Conservation (phyloP, 2,888 invertebrate species). For the Plemyria rubiginata region DNA sequence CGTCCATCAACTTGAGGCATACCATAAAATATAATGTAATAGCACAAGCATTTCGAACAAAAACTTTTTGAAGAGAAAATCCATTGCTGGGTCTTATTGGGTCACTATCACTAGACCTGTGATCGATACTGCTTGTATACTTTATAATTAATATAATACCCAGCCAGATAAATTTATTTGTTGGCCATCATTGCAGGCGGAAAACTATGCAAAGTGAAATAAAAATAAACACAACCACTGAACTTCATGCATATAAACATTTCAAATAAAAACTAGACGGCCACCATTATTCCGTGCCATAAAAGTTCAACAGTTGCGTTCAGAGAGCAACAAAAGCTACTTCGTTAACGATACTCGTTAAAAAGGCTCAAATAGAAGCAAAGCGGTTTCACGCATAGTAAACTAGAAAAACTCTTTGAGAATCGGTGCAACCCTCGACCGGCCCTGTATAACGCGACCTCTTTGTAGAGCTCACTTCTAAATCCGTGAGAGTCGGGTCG, state of each 20-base stretch:
- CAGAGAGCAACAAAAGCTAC: constrained; percentile 22
- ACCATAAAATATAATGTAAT: no score
- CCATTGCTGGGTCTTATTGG: no score
- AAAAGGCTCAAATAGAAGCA: constrained; percentile 41
- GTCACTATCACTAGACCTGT: no score
- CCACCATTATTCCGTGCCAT: constrained; percentile 14
- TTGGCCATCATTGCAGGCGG: no score
- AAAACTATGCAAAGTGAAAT: background rate
- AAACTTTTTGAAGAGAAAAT: no score
- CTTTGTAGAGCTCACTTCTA: constrained; percentile 37
- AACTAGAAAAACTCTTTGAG: constrained; percentile 45
- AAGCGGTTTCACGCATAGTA: constrained; percentile 50
- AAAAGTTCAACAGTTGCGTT: constrained; percentile 29
- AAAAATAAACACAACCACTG: constrained; percentile 5
- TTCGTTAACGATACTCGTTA: constrained; percentile 38
- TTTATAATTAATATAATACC: no score
- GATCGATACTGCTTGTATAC: no score
- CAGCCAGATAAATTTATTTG: no score
- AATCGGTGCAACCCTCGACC: constrained; percentile 26
- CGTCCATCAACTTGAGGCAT: no score
- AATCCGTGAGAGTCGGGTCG: constrained; percentile 16
- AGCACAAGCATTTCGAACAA: no score
- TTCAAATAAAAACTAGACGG: constrained; percentile 17
- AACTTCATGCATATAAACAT: constrained; percentile 12
- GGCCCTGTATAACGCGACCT: constrained; percentile 42